These are phyloP conservation scores for Osmerus eperlanus DNA, from an alignment of 2,113 vertebrate species.

Conservation along the genomic window DNA sequence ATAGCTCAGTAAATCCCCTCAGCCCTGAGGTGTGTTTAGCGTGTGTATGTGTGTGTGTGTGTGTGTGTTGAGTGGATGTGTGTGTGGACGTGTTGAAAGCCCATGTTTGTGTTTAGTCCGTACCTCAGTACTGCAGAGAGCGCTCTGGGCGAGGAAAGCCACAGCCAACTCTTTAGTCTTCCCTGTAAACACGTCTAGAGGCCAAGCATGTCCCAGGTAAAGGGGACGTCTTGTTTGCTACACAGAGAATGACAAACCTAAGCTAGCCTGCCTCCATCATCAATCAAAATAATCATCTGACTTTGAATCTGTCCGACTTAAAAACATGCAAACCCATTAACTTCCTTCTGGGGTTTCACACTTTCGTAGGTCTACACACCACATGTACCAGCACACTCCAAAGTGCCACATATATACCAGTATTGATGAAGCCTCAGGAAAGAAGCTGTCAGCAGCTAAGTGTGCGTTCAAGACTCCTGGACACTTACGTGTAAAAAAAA, in stretches of 20 bases:
- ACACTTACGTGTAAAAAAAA: background rate
- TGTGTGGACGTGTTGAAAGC: background rate
- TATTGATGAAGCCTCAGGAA: no score
- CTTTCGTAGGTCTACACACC: no score
- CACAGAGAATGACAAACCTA: background rate
- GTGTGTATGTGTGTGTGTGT: background rate
- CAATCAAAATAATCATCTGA: background rate
- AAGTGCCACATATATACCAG: no score
- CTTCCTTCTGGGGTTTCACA: no score
- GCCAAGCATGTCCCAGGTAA: constrained; percentile 2
- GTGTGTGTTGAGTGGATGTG: background rate
- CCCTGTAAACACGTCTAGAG: constrained; percentile 17
- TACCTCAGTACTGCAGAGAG: constrained; percentile 5
- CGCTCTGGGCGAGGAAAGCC: constrained; percentile 3
- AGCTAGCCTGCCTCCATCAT: background rate
- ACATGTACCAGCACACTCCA: no score
- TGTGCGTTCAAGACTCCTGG: background rate
- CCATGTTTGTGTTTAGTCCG: constrained; percentile 3
- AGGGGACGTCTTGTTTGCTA: background rate
- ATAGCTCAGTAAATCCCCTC: background rate
- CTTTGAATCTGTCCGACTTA: background rate
- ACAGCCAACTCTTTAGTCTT: constrained; percentile 10
- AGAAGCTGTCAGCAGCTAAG: background rate
- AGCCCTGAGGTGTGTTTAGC: background rate
- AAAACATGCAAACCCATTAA: background rate